Conservation (phyloP, 1,140 invertebrate species). For the Hylaeus anthracinus region DNA sequence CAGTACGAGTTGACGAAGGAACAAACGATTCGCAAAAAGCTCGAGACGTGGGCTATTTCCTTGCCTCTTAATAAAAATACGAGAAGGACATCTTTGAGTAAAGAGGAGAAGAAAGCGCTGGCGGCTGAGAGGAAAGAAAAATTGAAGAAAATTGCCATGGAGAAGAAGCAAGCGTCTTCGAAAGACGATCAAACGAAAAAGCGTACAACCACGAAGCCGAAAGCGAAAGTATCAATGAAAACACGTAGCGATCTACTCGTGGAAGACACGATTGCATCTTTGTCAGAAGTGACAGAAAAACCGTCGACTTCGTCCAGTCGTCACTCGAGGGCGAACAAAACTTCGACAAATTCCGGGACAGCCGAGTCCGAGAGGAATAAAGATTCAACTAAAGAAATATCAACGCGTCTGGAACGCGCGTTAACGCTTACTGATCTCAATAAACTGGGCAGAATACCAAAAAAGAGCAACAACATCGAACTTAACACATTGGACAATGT, state of each 20-base stretch:
- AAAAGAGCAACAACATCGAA: neutral
- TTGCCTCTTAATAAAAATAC: neutral
- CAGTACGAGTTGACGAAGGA: constrained; percentile 34
- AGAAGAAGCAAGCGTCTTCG: constrained; percentile 29
- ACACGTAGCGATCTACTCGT: constrained; percentile 62
- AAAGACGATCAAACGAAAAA: constrained; percentile 16
- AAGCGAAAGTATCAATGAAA: constrained; percentile 61
- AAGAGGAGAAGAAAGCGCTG: constrained; percentile 56
- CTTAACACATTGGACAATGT: too few relatives aligned
- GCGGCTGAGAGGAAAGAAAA: constrained; percentile 57
- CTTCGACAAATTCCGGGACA: too few relatives aligned
- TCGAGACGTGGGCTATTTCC: constrained; percentile 28
- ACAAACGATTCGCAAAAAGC: constrained; percentile 21
- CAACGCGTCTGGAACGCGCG: neutral
- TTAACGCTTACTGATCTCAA: neutral
- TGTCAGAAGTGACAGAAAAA: neutral
- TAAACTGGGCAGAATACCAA: constrained; percentile 22
- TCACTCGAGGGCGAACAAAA: too few relatives aligned
- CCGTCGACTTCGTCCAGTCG: neutral
- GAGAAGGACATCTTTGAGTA: constrained; percentile 37
- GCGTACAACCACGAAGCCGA: constrained; percentile 48
- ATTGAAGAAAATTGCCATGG: constrained; percentile 60
- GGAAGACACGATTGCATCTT: constrained; percentile 28
- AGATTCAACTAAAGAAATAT: neutral
- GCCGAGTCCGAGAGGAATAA: neutral